Evolutionary conservation across 1,140 invertebrate species (phyloP).

Genomic region (Diprion similis): DNA sequence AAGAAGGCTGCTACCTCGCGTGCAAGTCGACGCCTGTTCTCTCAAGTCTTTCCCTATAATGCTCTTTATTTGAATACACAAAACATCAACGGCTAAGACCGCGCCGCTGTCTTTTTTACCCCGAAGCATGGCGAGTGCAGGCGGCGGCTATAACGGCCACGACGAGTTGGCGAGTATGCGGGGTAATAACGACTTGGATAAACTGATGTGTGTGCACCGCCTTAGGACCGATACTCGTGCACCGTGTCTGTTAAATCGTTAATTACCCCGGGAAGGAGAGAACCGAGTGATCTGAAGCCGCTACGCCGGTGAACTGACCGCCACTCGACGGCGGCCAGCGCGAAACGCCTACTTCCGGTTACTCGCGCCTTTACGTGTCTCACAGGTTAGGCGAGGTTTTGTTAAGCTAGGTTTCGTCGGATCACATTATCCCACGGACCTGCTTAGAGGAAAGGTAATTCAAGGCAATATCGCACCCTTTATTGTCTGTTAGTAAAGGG

Average conservation of each 20-base stretch:
- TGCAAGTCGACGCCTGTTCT: slow-evolving; percentile 15
- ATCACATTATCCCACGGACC: no score
- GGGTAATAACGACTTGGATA: slow-evolving; percentile 54
- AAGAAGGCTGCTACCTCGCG: slow-evolving; percentile 31
- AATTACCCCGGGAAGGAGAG: slow-evolving; percentile 40
- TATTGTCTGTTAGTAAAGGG: no score
- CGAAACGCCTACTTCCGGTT: slow-evolving; percentile 54
- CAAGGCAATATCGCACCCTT: no score
- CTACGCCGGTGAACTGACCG: slow-evolving; percentile 19
- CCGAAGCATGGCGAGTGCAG: neutral
- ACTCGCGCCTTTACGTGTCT: slow-evolving; percentile 21
- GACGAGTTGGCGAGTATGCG: slow-evolving; percentile 29
- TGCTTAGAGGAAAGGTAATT: no score
- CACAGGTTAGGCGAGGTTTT: no score
- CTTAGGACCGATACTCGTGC: slow-evolving; percentile 39
- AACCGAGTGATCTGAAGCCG: neutral
- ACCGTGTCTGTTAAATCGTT: slow-evolving; percentile 54
- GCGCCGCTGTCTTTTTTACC: slow-evolving; percentile 12
- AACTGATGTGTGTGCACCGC: slow-evolving; percentile 33
- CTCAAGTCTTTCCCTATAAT: slow-evolving; percentile 9
- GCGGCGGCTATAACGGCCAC: slow-evolving; percentile 20
- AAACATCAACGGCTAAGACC: slow-evolving; percentile 49
- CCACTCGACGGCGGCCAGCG: slow-evolving; percentile 33
- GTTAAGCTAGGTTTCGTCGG: no score
- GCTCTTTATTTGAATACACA: slow-evolving; percentile 57